Evolutionary conservation across 2,113 vertebrate species (phyloP).

Genomic region (Protomyctophum bolini): DNA sequence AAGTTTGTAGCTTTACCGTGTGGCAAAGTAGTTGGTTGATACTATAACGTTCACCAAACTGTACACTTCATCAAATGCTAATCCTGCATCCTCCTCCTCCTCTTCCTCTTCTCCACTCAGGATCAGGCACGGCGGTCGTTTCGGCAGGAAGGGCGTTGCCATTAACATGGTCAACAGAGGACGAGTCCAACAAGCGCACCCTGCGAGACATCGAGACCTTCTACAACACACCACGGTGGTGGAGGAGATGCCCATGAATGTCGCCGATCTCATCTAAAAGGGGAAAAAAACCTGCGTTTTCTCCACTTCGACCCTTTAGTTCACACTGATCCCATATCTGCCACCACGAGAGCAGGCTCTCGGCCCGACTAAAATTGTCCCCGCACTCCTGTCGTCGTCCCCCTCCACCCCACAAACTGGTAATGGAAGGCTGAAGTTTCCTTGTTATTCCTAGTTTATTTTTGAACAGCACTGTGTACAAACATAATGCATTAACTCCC

Average conservation of each 20-base stretch:
- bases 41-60: too few relatives aligned
- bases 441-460: too few relatives aligned
- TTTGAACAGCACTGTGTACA: too few relatives aligned
- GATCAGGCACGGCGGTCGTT: slow-evolving; percentile 88
- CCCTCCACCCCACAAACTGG: slow-evolving; percentile 9
- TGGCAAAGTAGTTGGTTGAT: too few relatives aligned
- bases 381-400: slow-evolving; percentile 10
- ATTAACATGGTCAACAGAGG: slow-evolving; percentile 93
- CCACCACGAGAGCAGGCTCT: too few relatives aligned
- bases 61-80: neutral
- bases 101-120: slow-evolving; percentile 53
- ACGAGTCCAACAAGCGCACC: slow-evolving; percentile 83
- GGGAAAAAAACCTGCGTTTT: neutral
- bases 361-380: slow-evolving; percentile 54
- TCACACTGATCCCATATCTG: slow-evolving; percentile 16
- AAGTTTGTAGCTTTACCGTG: too few relatives aligned
- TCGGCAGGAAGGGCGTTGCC: slow-evolving; percentile 88
- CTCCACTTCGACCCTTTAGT: slow-evolving; percentile 18
- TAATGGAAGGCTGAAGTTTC: slow-evolving; percentile 2
- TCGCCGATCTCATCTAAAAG: slow-evolving; percentile 86
- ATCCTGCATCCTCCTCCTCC: neutral
- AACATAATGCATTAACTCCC: too few relatives aligned
- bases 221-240: slow-evolving; percentile 91
- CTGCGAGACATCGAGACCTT: slow-evolving; percentile 91
- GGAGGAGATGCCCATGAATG: slow-evolving; percentile 91